Base-by-base conservation (phyloP, 92 coral and sea anemone genomes). In the Porites cylindrica region DNA sequence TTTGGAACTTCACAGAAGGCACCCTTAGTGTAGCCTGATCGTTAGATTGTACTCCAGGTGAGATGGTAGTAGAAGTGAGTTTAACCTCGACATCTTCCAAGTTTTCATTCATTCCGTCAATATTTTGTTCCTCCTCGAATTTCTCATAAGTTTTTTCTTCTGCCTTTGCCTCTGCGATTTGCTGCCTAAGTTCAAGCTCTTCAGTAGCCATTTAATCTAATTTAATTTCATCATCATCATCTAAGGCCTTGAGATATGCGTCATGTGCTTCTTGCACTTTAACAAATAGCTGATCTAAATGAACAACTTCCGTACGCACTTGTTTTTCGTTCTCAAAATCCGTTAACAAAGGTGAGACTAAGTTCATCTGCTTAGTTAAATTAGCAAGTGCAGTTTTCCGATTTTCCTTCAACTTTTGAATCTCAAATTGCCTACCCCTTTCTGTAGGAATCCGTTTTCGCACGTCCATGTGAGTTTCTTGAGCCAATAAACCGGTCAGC, bases 141-240 rank as follows among this genome's bases (percentile, higher is more conserved):
- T 91, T 80, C 85, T 91, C 89, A 32, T 85, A 94, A n/a, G 81
- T 71, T 24, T 80, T 77, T 84, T 87, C 95, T 81, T 92, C 98
- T 72, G 85, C 84, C 63, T 88, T 88, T 50, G 88, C 96, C 71
- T 91, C 89, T 62, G 91, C 86, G 75, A 91, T 71, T 80, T 88
- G 63, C 61, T 94, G 82, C 79, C 81, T 78, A 67, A 79, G 71
- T 19, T 86, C 90, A 69, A 86, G 74, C 76, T 86, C 90, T 71
- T 86, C 90, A 68, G 90, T 66, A 63, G 90, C 90, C 79, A 79
- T 43, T 66, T 38, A 17, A 10, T 13, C 63, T n/a, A 68, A 74
- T 51, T 58, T 54, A 11, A 82, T 66, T 21, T 82, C 64, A 58
- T 61, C 60, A 19, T 83, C 81, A 26, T 83, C 88, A 52, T 58